Conservation (phyloP, 2,888 invertebrate species). For the Agrilus mali region DNA sequence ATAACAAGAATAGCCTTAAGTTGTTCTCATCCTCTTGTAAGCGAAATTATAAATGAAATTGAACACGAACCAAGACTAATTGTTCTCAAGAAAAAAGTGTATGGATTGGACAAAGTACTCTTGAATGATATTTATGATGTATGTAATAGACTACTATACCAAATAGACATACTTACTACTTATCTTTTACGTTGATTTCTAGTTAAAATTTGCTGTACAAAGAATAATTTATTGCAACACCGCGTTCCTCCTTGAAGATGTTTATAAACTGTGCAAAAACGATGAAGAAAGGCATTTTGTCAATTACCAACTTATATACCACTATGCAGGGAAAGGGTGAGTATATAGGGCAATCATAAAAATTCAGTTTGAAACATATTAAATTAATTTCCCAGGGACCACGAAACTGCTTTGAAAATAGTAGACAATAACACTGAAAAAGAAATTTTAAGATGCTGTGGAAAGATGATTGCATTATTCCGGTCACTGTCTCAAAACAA, state of each 20-base stretch:
- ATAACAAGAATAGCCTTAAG: slow-evolving; percentile 19
- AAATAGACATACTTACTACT: too few species aligned
- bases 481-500: background rate
- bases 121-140: slow-evolving; percentile 21
- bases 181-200: slow-evolving; percentile 9
- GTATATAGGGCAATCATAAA: slow-evolving; percentile 1
- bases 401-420: slow-evolving; percentile 23
- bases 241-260: slow-evolving; percentile 29
- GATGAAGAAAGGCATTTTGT: slow-evolving; percentile 20
- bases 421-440: slow-evolving; percentile 23
- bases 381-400: slow-evolving; percentile 18
- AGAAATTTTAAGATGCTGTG: slow-evolving; percentile 10
- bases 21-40: slow-evolving; percentile 26
- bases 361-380: slow-evolving; percentile 2
- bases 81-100: slow-evolving; percentile 35
- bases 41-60: slow-evolving; percentile 27
- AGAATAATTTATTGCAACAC: slow-evolving; percentile 27
- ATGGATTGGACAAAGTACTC: slow-evolving; percentile 25
- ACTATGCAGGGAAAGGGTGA: slow-evolving; percentile 28
- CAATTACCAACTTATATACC: slow-evolving; percentile 22
- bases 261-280: slow-evolving; percentile 19
- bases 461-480: slow-evolving; percentile 2
- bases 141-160: background rate
- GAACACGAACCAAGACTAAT: slow-evolving; percentile 32
- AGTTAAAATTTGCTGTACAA: slow-evolving; percentile 23